Conservation (phyloP, 2,113 vertebrate species). For the Hylia prasina region DNA sequence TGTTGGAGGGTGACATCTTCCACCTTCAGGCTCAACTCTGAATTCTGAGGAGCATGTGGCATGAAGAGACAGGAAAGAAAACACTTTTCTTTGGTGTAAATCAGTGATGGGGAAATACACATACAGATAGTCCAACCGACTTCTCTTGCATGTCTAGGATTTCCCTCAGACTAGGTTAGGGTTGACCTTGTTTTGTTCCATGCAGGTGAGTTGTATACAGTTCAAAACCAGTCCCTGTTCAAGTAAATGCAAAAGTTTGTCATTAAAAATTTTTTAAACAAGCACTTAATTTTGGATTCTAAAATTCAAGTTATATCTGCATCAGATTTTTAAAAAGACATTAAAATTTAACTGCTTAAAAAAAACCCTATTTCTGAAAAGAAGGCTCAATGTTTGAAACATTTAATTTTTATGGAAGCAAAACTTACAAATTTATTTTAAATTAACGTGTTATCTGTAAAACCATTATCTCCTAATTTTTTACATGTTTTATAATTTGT, state of each 20-base stretch:
- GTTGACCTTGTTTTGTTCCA: neutral
- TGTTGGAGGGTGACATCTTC: neutral
- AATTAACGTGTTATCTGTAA: neutral
- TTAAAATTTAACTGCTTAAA: neutral
- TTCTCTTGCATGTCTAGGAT: neutral
- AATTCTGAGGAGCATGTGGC: neutral
- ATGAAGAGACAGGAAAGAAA: neutral
- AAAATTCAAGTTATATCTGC: neutral
- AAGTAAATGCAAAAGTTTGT: neutral
- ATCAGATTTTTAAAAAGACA: neutral
- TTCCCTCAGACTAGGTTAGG: neutral
- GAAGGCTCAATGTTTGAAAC: neutral
- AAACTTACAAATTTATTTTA: neutral
- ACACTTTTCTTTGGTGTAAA: neutral
- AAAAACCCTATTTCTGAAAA: neutral
- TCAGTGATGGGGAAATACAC: neutral
- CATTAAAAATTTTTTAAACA: neutral
- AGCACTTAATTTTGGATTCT: neutral
- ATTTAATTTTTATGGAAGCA: neutral
- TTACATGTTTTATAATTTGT: neutral
- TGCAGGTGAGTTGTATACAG: neutral
- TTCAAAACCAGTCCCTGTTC: neutral
- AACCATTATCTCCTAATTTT: neutral
- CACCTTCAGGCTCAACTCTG: neutral
- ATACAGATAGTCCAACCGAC: neutral